Evolutionary conservation across 2,888 invertebrate species (phyloP).

Genomic region (Chaetogeoica ovagalla): DNA sequence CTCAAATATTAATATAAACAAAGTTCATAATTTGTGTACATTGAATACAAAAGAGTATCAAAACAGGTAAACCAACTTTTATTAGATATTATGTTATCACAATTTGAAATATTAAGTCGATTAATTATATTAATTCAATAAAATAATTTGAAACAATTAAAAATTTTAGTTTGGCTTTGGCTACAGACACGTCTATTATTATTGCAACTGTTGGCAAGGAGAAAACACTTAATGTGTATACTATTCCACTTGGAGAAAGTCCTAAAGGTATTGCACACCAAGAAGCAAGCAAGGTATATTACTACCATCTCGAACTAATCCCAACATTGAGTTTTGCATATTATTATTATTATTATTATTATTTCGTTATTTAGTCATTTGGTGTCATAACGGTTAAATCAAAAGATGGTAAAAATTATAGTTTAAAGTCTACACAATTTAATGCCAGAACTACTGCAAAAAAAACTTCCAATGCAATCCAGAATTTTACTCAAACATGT

Average conservation of each 20-base stretch:
- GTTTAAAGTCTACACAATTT: constrained; percentile 68
- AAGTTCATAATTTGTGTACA: constrained; percentile 97
- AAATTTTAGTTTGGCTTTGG: constrained; percentile 73
- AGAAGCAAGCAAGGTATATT: constrained; percentile 77
- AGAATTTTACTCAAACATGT: background rate
- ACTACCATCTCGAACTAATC: background rate
- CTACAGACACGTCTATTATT: constrained; percentile 85
- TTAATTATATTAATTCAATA: background rate
- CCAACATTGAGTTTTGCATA: too few species aligned
- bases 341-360: background rate
- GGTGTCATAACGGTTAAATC: constrained; percentile 89
- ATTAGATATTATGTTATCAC: too few species aligned
- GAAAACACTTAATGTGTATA: constrained; percentile 94
- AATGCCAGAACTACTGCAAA: constrained; percentile 80
- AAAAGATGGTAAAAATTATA: constrained; percentile 79
- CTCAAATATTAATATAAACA: constrained; percentile 94
- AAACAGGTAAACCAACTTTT: constrained; percentile 68
- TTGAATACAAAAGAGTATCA: constrained; percentile 93
- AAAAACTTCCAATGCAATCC: constrained; percentile 61
- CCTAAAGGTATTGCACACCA: constrained; percentile 94
- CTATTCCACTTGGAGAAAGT: constrained; percentile 92
- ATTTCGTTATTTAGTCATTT: constrained; percentile 70
- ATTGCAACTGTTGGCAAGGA: constrained; percentile 98
- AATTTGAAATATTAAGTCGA: background rate
- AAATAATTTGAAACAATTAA: too few species aligned